Evolutionary conservation across 2,113 vertebrate genomes (phyloP), one percentile per base, ranked within the genome.

Genomic region (Corvus cornix): DNA sequence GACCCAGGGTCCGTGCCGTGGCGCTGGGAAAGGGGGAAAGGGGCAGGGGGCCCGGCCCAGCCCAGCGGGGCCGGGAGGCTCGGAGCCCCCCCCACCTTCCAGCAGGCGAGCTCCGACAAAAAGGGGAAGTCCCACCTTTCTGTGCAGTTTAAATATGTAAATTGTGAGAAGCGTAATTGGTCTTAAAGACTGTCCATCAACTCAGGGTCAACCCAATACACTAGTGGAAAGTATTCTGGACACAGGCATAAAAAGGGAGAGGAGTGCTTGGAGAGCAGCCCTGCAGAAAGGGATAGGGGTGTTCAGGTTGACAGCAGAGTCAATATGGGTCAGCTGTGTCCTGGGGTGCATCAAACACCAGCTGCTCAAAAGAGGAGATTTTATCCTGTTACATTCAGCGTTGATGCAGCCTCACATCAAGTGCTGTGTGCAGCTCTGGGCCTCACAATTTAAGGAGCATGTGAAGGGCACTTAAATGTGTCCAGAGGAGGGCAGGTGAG

Each of bases 371-470:
- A 6, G 22, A 48, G 7, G 4, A 39, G 15, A 43, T 59, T 41
- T 58, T 74, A 33, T 41, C 10, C 16, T 1, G 0, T 33, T 55
- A 13, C 24, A 5, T 58, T 55, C 8, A 22, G 20, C 1, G 1
- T 7, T 55, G 48, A 1, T 55, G 44, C 0, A 0, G 43, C 58
- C 43, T 89, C 27, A 15, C 43, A 22, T n/a, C 1, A 3, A 27
- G 19, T 22, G 13, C 28, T 80, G 11, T 51, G 14, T 55, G 39
- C 30, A 22, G 31, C 64, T 68, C 48, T 67, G 58, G 12, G 10
- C 11, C 19, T 16, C 28, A 11, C 21, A 49, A 7, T 19, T 67
- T 30, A 30, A 27, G 33, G 39, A 70, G 41, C 10, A 6, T 12
- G 2, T n/a, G 10, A 60, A 60, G 16, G 41, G 46, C 55, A 8